These are phyloP conservation scores for Porites lutea DNA, from an alignment of 64 coral and sea anemone genomes.

Conservation along the genomic window DNA sequence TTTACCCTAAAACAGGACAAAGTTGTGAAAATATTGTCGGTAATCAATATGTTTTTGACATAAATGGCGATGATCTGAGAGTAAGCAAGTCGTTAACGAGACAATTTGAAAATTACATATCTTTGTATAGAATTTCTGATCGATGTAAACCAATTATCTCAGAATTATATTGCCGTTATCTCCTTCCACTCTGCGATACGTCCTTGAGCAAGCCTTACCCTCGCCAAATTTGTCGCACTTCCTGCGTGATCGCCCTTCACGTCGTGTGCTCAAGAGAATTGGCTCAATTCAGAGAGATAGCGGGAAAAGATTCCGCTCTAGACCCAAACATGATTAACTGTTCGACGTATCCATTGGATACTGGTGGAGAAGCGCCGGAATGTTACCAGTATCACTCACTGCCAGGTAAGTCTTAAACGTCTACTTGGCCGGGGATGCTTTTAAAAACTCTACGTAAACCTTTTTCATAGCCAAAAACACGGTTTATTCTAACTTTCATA, in stretches of 20 bases:
- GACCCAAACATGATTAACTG: conserved; percentile 1
- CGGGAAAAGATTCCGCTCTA: not conserved
- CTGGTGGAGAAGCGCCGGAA: not conserved
- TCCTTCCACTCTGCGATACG: not conserved
- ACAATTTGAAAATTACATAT: not conserved
- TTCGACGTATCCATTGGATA: not conserved
- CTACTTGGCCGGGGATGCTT: too few species aligned
- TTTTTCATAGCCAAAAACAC: too few species aligned
- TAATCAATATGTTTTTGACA: not conserved
- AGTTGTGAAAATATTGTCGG: not conserved
- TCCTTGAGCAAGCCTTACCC: not conserved
- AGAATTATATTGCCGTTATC: conserved; percentile 12
- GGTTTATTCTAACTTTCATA: too few species aligned
- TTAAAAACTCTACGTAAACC: too few species aligned
- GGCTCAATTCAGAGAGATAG: not conserved
- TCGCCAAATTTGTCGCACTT: not conserved
- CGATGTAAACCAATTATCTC: not conserved
- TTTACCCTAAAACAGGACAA: not conserved
- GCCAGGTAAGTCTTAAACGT: not conserved
- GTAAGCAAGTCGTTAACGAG: not conserved
- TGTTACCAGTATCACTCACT: not conserved
- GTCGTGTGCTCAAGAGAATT: not conserved
- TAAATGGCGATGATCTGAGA: not conserved
- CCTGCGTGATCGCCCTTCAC: not conserved
- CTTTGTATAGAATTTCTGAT: not conserved